Conservation (phyloP, 1,140 invertebrate species). For the Scaptomyza pallida region DNA sequence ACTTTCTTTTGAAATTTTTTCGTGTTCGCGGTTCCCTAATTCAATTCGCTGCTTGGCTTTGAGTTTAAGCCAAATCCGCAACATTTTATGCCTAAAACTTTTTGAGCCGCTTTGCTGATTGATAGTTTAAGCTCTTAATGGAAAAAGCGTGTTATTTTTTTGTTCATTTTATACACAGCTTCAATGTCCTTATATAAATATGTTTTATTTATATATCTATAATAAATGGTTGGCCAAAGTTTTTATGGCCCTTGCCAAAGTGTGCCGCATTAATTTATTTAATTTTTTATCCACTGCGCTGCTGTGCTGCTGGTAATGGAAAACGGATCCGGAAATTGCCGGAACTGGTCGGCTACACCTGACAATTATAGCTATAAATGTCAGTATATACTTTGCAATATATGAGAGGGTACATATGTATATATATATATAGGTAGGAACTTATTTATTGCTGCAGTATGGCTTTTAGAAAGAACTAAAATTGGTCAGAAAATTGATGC, state of each 20-base stretch:
- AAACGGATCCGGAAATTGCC: slow-evolving; percentile 65
- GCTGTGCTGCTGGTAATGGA: not conserved
- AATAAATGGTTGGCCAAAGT: slow-evolving; percentile 20
- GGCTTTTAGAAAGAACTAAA: slow-evolving; percentile 19
- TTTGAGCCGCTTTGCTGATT: slow-evolving; percentile 32
- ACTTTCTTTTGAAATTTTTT: slow-evolving; percentile 15
- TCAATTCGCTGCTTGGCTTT: slow-evolving; percentile 50
- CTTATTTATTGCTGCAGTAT: slow-evolving; percentile 40
- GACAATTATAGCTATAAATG: slow-evolving; percentile 73
- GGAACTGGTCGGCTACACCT: slow-evolving; percentile 69
- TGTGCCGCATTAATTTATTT: slow-evolving; percentile 48
- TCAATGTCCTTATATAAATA: slow-evolving; percentile 22
- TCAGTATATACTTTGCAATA: slow-evolving; percentile 22
- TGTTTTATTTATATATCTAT: slow-evolving; percentile 36
- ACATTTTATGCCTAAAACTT: slow-evolving; percentile 13
- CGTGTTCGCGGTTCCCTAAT: slow-evolving; percentile 22
- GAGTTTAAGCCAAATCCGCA: slow-evolving; percentile 1
- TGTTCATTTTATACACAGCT: slow-evolving; percentile 1
- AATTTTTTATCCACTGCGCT: slow-evolving; percentile 28
- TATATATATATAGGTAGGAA: slow-evolving; percentile 16
- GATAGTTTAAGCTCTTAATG: slow-evolving; percentile 78
- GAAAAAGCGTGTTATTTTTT: slow-evolving; percentile 55
- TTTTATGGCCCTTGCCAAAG: slow-evolving; percentile 59
- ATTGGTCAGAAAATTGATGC: slow-evolving; percentile 34
- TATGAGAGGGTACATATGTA: not conserved